A percentile compares a stretch with the other conserved stretches of the same genome.
Evolutionary conservation across 2,888 invertebrate species (phyloP).

Genomic region (Amblyteles armatorius): DNA sequence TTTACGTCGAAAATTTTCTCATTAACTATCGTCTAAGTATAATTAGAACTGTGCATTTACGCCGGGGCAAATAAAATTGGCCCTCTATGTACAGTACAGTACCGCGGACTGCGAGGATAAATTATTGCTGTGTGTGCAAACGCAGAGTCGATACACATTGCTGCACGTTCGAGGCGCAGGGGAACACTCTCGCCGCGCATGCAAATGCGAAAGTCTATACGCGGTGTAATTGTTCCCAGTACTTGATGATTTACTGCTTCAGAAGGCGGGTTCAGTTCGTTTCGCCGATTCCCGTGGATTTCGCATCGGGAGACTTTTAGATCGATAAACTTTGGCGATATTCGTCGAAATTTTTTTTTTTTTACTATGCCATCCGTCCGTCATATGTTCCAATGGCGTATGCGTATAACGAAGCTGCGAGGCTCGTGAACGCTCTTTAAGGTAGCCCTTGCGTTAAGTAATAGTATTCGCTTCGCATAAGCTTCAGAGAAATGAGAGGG

Average conservation of each 20-base stretch:
- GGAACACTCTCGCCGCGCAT: not conserved
- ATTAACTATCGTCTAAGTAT: slow-evolving; percentile 10
- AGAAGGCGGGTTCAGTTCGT: not conserved
- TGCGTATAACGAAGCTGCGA: not conserved
- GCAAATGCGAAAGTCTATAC: slow-evolving; percentile 36
- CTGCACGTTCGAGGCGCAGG: not conserved
- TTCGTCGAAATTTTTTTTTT: no score
- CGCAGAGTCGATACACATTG: slow-evolving; percentile 8
- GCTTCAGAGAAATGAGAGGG: no score
- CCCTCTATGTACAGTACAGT: not conserved
- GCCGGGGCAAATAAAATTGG: not conserved
- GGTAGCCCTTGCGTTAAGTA: no score
- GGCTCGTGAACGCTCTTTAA: no score
- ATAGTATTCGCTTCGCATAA: no score
- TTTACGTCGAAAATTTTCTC: slow-evolving; percentile 33
- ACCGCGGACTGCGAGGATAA: not conserved
- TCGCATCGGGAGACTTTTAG: not conserved
- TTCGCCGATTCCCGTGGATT: slow-evolving; percentile 9
- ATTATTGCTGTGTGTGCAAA: slow-evolving; percentile 14
- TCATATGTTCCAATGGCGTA: not conserved
- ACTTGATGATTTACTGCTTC: slow-evolving; percentile 50
- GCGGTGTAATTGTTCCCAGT: slow-evolving; percentile 55
- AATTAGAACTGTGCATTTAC: slow-evolving; percentile 3
- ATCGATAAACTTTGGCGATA: no score
- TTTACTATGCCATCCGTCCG: no score